Conservation (phyloP, 2,888 invertebrate genomes). For the Brachyopa scutellaris region DNA sequence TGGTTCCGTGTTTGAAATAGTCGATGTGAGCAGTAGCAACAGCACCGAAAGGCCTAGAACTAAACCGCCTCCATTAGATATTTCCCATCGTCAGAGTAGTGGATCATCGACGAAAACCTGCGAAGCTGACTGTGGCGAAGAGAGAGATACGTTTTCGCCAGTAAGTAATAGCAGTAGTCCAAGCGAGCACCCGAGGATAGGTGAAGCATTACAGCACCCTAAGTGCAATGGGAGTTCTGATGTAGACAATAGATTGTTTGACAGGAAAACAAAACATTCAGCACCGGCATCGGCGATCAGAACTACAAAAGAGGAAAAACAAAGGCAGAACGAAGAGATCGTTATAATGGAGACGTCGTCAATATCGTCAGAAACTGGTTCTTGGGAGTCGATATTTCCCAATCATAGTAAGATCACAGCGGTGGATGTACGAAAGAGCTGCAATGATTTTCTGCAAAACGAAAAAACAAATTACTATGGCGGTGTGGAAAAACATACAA, state of each 20-base stretch:
- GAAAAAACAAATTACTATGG: conserved; percentile 79
- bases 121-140: conserved; percentile 80
- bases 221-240: conserved; percentile 68
- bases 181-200: conserved; percentile 60
- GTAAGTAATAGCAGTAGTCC: conserved; percentile 77
- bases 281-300: conserved; percentile 65
- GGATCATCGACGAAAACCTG: conserved; percentile 79
- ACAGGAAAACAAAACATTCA: conserved; percentile 56
- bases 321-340: conserved; percentile 85
- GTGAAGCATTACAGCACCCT: conserved; percentile 43
- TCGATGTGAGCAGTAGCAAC: conserved; percentile 24
- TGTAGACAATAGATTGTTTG: conserved; percentile 51
- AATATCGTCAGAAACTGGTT: conserved; percentile 85
- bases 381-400: conserved; percentile 86
- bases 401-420: conserved; percentile 72
- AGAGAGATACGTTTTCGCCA: conserved; percentile 81
- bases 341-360: conserved; percentile 85
- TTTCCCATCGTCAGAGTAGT: conserved; percentile 74
- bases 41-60: conserved; percentile 38
- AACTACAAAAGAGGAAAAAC: conserved; percentile 84
- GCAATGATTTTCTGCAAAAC: conserved; percentile 82
- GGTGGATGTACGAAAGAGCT: conserved; percentile 81
- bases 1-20: conserved; percentile 59
- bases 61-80: conserved; percentile 69
- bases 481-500: conserved; percentile 47